Evolutionary conservation across 2,888 invertebrate species (phyloP), one percentile per base, ranked within the genome.

Genomic region (Meliscaeva auricollis): DNA sequence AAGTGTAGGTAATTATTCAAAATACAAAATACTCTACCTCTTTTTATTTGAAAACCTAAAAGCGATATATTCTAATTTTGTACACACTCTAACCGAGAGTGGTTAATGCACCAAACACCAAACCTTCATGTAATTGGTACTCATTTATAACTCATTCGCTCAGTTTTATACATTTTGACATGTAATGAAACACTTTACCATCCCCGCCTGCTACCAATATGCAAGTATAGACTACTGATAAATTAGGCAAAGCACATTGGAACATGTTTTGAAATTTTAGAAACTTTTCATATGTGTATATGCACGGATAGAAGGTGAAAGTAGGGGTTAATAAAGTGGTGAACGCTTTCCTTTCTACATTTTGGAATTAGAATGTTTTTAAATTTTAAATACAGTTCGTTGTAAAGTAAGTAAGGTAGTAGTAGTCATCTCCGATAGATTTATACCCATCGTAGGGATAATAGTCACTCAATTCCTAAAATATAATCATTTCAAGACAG

Each of bases 261-360:
- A 79, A 74, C 83, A 83, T 83, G 83, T 83, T 74, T 83, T 83
- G 74, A 83, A 79, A 83, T 79, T 70, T 15, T 79, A 64, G 83
- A 62, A 69, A 38, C 60, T 64, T 11, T 26, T 32, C 7, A 62
- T 46, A 26, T 3, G 20, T n/a, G n/a, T n/a, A n/a, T n/a, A 4
- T 44, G 38, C 0, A n/a, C n/a, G n/a, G 17, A 9, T 41, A 22
- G 52, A 32, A 44, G 9, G 44, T 44, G 44, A n/a, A n/a, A n/a
- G n/a, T n/a, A n/a, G 62, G 30, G 30, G 56, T 56, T 11, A 32
- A 32, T 26, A 4, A 22, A 17, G 11, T 44, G 15, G 46, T 17
- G 17, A 17, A 17, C 46, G 46, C 17, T 46, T 17, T 20, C 17
- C 17, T 46, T 46, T 9, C 9, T 8, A 38, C 9, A 38, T 38